Evolutionary conservation across 2,113 vertebrate genomes (phyloP).

Genomic region (Gadus macrocephalus): DNA sequence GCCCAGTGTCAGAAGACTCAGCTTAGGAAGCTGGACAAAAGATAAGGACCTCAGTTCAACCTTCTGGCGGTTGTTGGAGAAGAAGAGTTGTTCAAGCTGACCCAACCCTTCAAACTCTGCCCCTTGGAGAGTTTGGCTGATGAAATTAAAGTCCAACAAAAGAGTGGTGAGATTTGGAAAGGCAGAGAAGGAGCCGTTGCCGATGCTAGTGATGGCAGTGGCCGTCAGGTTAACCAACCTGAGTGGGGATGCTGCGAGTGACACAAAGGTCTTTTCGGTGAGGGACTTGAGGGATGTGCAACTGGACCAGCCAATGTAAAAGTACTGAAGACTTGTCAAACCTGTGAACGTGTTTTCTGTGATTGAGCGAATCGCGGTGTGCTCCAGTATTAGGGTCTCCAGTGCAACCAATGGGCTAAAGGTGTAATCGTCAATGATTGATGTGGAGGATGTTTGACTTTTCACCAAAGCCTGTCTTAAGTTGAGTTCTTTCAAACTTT

Average conservation of each 20-base stretch:
- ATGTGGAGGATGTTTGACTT: slow-evolving; percentile 27
- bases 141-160: slow-evolving; percentile 83
- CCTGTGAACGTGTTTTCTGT: slow-evolving; percentile 79
- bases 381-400: slow-evolving; percentile 78
- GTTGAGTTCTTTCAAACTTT: slow-evolving; percentile 73
- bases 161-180: slow-evolving; percentile 76
- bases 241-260: slow-evolving; percentile 80
- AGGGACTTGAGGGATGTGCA: slow-evolving; percentile 66
- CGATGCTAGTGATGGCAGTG: slow-evolving; percentile 70
- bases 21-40: slow-evolving; percentile 75
- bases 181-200: slow-evolving; percentile 72
- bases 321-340: slow-evolving; percentile 72
- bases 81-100: slow-evolving; percentile 75
- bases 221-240: slow-evolving; percentile 80
- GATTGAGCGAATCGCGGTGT: slow-evolving; percentile 67
- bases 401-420: slow-evolving; percentile 77
- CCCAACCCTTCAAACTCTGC: slow-evolving; percentile 82
- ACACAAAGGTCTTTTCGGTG: slow-evolving; percentile 78
- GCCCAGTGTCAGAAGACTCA: slow-evolving; percentile 78
- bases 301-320: slow-evolving; percentile 77
- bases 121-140: slow-evolving; percentile 80
- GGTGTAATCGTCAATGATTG: slow-evolving; percentile 77
- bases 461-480: slow-evolving; percentile 71
- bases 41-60: slow-evolving; percentile 73
- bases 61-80: slow-evolving; percentile 79